Percentiles rank a stretch among this genome's conserved stretches.
Conservation (phyloP, 2,113 vertebrate species). For the Aramus guarauna region DNA sequence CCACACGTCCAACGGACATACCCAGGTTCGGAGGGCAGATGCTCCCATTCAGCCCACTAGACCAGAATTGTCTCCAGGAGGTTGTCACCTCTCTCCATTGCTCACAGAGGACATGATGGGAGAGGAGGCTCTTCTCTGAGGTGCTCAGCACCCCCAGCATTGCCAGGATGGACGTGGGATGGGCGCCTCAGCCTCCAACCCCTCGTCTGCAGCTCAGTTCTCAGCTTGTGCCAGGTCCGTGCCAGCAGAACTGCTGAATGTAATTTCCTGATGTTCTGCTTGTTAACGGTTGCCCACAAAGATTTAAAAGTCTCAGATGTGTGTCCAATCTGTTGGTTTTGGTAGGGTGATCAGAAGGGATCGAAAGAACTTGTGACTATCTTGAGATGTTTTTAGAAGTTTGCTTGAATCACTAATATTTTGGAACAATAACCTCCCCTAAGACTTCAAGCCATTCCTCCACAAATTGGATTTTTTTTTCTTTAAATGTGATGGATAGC, state of each 20-base stretch:
- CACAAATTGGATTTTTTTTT: not conserved
- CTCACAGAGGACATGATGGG: not conserved
- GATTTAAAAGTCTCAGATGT: conserved; percentile 31
- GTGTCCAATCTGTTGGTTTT: conserved; percentile 36
- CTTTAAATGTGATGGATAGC: not conserved
- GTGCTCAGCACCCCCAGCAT: not conserved
- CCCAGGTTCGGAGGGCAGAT: too few species aligned
- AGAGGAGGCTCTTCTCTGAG: not conserved
- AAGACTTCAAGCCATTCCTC: not conserved
- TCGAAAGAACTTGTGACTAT: conserved; percentile 42
- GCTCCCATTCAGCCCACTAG: rapidly evolving
- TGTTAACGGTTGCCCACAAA: conserved; percentile 31
- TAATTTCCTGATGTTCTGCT: conserved; percentile 19
- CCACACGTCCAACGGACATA: not conserved
- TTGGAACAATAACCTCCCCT: not conserved
- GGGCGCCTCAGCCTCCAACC: not conserved
- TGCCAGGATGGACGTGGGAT: not conserved
- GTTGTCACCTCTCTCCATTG: not conserved
- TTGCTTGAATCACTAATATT: not conserved
- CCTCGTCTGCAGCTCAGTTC: not conserved
- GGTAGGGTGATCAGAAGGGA: conserved; percentile 47
- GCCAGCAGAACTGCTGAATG: not conserved
- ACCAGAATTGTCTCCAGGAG: not conserved
- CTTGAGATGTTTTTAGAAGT: conserved; percentile 11
- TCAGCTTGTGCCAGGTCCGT: not conserved